phyloP scores from a whole-genome alignment of 1,140 invertebrate genomes.

The Drosophila setifemur region DNA sequence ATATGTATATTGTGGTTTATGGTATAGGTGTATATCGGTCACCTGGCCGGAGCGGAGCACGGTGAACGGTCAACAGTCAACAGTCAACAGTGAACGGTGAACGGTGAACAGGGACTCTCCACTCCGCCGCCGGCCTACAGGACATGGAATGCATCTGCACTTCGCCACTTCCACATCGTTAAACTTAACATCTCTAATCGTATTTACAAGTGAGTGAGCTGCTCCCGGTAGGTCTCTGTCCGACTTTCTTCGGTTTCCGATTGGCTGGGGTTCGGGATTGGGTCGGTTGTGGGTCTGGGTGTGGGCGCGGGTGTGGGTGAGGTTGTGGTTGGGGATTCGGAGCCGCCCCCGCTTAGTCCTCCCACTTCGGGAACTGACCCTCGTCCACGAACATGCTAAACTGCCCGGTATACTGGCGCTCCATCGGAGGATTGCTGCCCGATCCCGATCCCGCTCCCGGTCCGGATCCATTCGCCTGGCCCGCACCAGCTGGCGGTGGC shows the following conservation, averaged over 20 bases:
- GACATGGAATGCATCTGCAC: constrained; percentile 5
- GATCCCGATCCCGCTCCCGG: not conserved
- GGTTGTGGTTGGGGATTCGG: not conserved
- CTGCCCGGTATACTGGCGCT: constrained; percentile 68
- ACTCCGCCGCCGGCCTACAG: not conserved
- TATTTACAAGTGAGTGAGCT: constrained; percentile 67
- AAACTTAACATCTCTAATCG: constrained; percentile 67
- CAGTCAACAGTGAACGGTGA: constrained; percentile 38
- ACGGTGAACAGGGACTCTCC: constrained; percentile 12
- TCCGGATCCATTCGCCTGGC: constrained; percentile 16
- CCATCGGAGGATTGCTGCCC: constrained; percentile 32
- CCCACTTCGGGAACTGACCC: constrained; percentile 80
- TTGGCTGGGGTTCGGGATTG: not conserved
- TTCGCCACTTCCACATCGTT: constrained; percentile 47
- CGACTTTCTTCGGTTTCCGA: not conserved
- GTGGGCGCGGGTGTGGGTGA: not conserved
- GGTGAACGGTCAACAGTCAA: constrained; percentile 14
- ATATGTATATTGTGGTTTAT: constrained; percentile 40
- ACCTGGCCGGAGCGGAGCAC: constrained; percentile 17
- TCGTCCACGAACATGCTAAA: constrained; percentile 82
- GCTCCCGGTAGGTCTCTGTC: not conserved
- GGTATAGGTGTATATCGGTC: constrained; percentile 39
- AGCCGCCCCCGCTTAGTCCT: constrained; percentile 62
- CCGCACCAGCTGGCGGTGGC: constrained; percentile 1
- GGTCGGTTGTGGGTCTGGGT: not conserved